These are phyloP conservation scores for Achroia grisella DNA, from an alignment of 1,140 invertebrate genomes.

Conservation along the genomic window DNA sequence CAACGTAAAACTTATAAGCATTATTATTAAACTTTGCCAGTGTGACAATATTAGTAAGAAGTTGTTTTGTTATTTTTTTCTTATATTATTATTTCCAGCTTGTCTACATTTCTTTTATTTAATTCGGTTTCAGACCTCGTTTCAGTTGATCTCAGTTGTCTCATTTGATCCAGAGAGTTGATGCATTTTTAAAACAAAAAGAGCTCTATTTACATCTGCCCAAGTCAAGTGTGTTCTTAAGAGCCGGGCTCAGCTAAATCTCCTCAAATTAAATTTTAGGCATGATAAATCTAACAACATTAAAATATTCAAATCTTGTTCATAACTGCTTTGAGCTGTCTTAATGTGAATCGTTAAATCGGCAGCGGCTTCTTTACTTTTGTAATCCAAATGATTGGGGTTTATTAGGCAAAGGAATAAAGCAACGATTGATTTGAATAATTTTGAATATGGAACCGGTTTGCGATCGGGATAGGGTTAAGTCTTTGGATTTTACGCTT, in stretches of 20 bases:
- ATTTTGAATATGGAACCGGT: background rate
- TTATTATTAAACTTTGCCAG: too few relatives aligned
- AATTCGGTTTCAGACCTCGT: too few relatives aligned
- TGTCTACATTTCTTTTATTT: too few relatives aligned
- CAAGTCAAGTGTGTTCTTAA: background rate
- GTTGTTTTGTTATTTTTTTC: too few relatives aligned
- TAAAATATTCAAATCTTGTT: slow-evolving; percentile 52
- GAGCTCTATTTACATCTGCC: background rate
- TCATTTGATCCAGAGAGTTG: too few relatives aligned
- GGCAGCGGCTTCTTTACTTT: background rate
- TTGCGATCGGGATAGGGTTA: background rate
- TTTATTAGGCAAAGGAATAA: background rate
- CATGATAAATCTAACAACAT: slow-evolving; percentile 42
- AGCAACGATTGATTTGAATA: slow-evolving; percentile 1
- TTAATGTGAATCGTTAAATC: slow-evolving; percentile 30
- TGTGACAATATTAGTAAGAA: too few relatives aligned
- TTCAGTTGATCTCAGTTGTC: too few relatives aligned
- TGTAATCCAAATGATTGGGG: slow-evolving; percentile 1
- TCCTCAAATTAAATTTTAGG: slow-evolving; percentile 42
- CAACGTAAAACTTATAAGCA: too few relatives aligned
- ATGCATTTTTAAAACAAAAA: too few relatives aligned
- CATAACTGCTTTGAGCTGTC: slow-evolving; percentile 21
- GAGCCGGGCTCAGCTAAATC: slow-evolving; percentile 5
- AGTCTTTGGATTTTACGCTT: too few relatives aligned
- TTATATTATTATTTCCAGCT: too few relatives aligned